Conservation (phyloP, 2,888 invertebrate genomes). For the Mycogona germanica region DNA sequence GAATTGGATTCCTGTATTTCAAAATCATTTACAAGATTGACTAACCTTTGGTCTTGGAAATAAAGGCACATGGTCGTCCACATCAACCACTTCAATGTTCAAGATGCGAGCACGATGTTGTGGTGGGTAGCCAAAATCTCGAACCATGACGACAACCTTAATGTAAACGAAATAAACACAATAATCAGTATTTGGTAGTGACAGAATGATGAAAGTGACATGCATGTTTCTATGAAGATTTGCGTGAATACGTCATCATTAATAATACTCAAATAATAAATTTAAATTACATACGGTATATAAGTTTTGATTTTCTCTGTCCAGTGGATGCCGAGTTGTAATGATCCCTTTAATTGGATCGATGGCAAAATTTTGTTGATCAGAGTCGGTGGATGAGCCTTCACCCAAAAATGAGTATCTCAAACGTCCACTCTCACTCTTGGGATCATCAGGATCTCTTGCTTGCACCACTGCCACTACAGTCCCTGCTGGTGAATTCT, state of each 20-base stretch:
- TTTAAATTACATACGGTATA: conserved; percentile 53
- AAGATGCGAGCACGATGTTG: conserved; percentile 59
- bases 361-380: conserved; percentile 49
- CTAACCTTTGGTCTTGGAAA: conserved; percentile 51
- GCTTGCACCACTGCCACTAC: conserved; percentile 63
- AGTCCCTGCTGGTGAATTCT: conserved; percentile 59
- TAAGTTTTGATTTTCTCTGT: conserved; percentile 57
- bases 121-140: conserved; percentile 62
- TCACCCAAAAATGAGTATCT: conserved; percentile 57
- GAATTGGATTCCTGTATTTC: background rate
- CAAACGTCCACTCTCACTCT: conserved; percentile 57
- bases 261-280: too few relatives aligned
- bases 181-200: background rate
- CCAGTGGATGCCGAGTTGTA: conserved; percentile 51
- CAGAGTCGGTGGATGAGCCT: conserved; percentile 41
- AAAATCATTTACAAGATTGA: too few relatives aligned
- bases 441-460: conserved; percentile 63
- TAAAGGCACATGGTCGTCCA: conserved; percentile 65
- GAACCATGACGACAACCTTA: conserved; percentile 48
- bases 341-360: conserved; percentile 57
- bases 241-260: too few relatives aligned
- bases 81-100: conserved; percentile 53
- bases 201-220: background rate
- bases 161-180: too few relatives aligned
- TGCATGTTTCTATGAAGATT: too few relatives aligned